Conservation (phyloP, 64 coral and sea anemone genomes). For the Montipora capricornis region DNA sequence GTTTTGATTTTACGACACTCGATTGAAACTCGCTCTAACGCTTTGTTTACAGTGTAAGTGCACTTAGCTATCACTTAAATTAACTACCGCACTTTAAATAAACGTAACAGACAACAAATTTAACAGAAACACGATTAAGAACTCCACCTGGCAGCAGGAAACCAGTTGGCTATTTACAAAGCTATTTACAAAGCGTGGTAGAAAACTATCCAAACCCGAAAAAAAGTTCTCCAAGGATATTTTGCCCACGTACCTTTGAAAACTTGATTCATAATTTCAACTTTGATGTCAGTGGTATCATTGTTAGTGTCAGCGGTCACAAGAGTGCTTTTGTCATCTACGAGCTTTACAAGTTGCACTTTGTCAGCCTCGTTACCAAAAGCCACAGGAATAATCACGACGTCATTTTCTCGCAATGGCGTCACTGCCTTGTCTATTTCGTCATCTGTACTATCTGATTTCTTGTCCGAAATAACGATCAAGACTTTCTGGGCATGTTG, state of each 20-base stretch:
- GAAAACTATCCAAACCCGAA: too few relatives aligned
- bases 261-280: slow-evolving; percentile 70
- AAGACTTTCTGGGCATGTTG: slow-evolving; percentile 72
- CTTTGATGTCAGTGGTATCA: slow-evolving; percentile 62
- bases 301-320: slow-evolving; percentile 50
- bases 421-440: slow-evolving; percentile 45
- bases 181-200: too few relatives aligned
- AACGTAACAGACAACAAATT: too few relatives aligned
- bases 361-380: slow-evolving; percentile 77
- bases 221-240: too few relatives aligned
- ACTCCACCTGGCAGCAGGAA: too few relatives aligned
- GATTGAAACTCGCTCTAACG: too few relatives aligned
- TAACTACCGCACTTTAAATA: too few relatives aligned
- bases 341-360: slow-evolving; percentile 49
- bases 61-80: too few relatives aligned
- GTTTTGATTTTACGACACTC: too few relatives aligned
- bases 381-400: slow-evolving; percentile 79
- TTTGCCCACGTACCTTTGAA: slow-evolving; percentile 66
- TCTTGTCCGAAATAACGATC: slow-evolving; percentile 75
- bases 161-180: too few relatives aligned
- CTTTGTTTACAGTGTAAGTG: too few relatives aligned
- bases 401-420: slow-evolving; percentile 47
- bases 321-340: slow-evolving; percentile 56
- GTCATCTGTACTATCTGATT: slow-evolving; percentile 41
- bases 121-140: too few relatives aligned